These are phyloP conservation scores for Sinotaia quadrata DNA, from an alignment of 2,888 invertebrate species.

Conservation along the genomic window DNA sequence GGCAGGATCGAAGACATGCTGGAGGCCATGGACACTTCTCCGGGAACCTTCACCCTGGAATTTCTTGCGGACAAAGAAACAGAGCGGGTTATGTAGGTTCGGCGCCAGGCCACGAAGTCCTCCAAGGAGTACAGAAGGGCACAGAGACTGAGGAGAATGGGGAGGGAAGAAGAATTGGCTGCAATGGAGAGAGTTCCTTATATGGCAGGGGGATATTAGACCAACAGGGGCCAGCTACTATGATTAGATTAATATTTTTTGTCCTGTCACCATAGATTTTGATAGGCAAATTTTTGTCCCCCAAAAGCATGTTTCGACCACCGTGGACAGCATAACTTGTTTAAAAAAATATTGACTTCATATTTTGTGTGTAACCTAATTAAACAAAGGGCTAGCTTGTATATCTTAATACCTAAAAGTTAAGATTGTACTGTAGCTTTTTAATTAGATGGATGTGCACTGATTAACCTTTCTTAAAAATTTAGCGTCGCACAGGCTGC, in stretches of 20 bases:
- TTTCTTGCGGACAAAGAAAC: neutral
- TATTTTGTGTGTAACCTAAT: slow-evolving; percentile 18
- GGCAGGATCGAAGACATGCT: neutral
- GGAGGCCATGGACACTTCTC: neutral
- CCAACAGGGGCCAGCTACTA: neutral
- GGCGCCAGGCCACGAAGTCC: neutral
- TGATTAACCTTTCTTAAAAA: too few relatives aligned
- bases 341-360: slow-evolving; percentile 21
- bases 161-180: slow-evolving; percentile 12
- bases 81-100: neutral
- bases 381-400: slow-evolving; percentile 11
- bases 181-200: slow-evolving; percentile 1
- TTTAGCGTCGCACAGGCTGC: too few relatives aligned
- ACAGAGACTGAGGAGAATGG: slow-evolving; percentile 14
- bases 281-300: neutral
- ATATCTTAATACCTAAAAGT: neutral
- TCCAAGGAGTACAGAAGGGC: slow-evolving; percentile 18
- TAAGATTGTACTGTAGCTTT: neutral
- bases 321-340: slow-evolving; percentile 9
- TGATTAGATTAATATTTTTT: neutral
- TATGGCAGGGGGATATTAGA: neutral
- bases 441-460: neutral
- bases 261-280: too few relatives aligned
- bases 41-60: neutral
- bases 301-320: neutral